Conservation (phyloP, 2,797 vertebrate genomes). For the Paratrypauchen microcephalus region DNA sequence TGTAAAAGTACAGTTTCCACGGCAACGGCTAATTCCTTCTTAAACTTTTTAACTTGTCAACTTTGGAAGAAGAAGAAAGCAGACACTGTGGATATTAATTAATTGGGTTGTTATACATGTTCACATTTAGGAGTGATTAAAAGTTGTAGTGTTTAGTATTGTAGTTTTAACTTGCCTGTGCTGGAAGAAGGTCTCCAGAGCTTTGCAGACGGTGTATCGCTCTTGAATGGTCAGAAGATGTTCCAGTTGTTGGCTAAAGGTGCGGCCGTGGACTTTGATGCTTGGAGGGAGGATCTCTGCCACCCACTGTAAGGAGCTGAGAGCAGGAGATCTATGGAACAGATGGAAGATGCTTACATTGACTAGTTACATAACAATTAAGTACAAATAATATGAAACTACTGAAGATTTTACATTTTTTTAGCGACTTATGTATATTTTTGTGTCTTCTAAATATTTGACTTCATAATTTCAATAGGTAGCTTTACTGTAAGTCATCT, state of each 20-base stretch:
- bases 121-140: neutral
- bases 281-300: slow-evolving; percentile 96
- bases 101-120: neutral
- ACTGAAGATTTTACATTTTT: too few species aligned
- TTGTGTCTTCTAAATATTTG: too few species aligned
- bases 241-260: slow-evolving; percentile 96
- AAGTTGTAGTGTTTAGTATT: neutral
- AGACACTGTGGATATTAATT: slow-evolving; percentile 5
- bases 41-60: slow-evolving; percentile 13
- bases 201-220: slow-evolving; percentile 89
- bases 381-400: too few species aligned
- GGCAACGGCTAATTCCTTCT: slow-evolving; percentile 36
- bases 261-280: slow-evolving; percentile 93
- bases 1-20: slow-evolving; percentile 36
- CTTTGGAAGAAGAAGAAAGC: neutral
- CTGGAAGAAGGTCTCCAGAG: slow-evolving; percentile 96
- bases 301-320: slow-evolving; percentile 97
- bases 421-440: too few species aligned
- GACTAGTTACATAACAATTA: neutral
- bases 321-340: slow-evolving; percentile 81
- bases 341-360: neutral
- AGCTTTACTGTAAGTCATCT: too few species aligned
- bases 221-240: slow-evolving; percentile 93
- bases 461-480: too few species aligned
- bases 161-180: slow-evolving; percentile 82